phyloP scores from a whole-genome alignment of 2,113 vertebrate species.

The Coryphaenoides rupestris region DNA sequence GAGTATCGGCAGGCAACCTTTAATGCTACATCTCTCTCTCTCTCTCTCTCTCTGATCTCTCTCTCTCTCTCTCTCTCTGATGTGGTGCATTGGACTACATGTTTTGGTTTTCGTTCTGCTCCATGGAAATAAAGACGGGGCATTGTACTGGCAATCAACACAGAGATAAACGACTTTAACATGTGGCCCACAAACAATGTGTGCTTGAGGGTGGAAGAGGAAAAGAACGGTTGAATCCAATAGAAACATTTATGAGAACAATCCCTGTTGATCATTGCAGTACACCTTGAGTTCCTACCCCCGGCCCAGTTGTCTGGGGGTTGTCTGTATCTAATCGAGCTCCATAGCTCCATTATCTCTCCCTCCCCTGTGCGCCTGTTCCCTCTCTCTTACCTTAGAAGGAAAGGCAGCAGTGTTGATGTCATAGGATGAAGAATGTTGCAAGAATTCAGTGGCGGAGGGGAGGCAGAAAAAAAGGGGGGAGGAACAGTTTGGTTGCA shows the following conservation, averaged over 20 bases:
- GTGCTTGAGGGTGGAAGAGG: slow-evolving; percentile 26
- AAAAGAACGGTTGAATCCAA: not conserved
- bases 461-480: slow-evolving; percentile 31
- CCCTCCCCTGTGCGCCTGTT: slow-evolving; percentile 52
- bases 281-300: slow-evolving; percentile 31
- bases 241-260: too few species aligned
- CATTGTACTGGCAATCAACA: slow-evolving; percentile 8
- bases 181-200: slow-evolving; percentile 21
- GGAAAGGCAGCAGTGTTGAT: slow-evolving; percentile 77
- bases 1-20: too few species aligned
- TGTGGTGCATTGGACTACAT: not conserved
- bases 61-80: not conserved
- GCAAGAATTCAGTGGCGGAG: slow-evolving; percentile 69
- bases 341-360: slow-evolving; percentile 65
- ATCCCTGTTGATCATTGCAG: not conserved
- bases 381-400: slow-evolving; percentile 79
- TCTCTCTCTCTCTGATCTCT: not conserved
- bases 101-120: slow-evolving; percentile 11
- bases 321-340: slow-evolving; percentile 75
- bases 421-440: slow-evolving; percentile 77
- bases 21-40: too few species aligned
- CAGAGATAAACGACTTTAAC: slow-evolving; percentile 20
- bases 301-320: slow-evolving; percentile 32
- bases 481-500: slow-evolving; percentile 47
- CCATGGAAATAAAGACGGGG: slow-evolving; percentile 26